Conservation (phyloP, 2,888 invertebrate genomes). For the Acleris sparsana region DNA sequence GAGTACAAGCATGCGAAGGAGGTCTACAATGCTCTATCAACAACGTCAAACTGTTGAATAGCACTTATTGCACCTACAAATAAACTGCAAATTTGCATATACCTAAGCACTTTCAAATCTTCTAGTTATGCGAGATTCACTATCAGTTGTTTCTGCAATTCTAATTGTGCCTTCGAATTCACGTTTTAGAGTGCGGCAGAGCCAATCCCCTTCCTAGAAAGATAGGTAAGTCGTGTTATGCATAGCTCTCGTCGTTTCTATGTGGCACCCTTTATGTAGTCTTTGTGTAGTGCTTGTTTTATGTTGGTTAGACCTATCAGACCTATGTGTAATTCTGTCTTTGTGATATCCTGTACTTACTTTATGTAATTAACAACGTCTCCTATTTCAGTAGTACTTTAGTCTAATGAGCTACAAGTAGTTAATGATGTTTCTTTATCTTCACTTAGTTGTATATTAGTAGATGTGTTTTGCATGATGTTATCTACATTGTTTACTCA, state of each 20-base stretch:
- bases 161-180: slow-evolving; percentile 51
- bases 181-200: slow-evolving; percentile 81
- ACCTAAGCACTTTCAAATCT: not conserved
- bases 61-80: slow-evolving; percentile 1
- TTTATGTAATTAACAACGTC: too few relatives aligned
- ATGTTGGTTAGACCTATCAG: not conserved
- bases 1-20: too few relatives aligned
- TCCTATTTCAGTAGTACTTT: too few relatives aligned
- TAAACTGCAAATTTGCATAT: not conserved
- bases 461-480: too few relatives aligned
- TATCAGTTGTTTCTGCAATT: slow-evolving; percentile 27
- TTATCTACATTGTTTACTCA: too few relatives aligned
- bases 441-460: too few relatives aligned
- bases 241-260: slow-evolving; percentile 40
- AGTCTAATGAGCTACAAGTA: too few relatives aligned
- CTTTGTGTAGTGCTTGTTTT: slow-evolving; percentile 8
- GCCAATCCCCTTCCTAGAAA: slow-evolving; percentile 80
- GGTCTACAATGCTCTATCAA: not conserved
- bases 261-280: slow-evolving; percentile 37
- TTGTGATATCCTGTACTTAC: too few relatives aligned
- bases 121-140: slow-evolving; percentile 3
- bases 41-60: slow-evolving; percentile 24
- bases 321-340: too few relatives aligned
- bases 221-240: slow-evolving; percentile 69
- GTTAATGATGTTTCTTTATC: too few relatives aligned